A percentile compares a stretch with the other conserved stretches of the same genome.
phyloP scores from a whole-genome alignment of 2,888 invertebrate genomes.

The Candidula unifasciata region DNA sequence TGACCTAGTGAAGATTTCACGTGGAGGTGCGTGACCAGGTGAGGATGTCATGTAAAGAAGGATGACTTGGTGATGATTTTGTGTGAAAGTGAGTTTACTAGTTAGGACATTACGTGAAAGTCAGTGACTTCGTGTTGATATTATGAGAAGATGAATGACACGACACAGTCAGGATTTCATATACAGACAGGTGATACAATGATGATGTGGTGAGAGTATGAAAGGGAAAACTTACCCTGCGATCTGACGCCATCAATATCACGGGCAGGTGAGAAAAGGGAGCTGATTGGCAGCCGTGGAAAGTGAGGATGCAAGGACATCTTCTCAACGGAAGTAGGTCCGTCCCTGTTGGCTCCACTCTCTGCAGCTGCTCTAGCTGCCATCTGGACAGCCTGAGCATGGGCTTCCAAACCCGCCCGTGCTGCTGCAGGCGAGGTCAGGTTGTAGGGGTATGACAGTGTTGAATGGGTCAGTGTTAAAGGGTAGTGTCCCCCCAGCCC shows the following conservation, averaged over 20 bases:
- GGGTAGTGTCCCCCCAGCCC: conserved; percentile 55
- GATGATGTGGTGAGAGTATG: neutral
- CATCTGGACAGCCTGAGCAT: conserved; percentile 33
- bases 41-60: neutral
- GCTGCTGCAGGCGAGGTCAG: conserved; percentile 64
- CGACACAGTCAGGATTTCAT: neutral
- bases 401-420: conserved; percentile 43
- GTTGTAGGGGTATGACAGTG: conserved; percentile 72
- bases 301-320: conserved; percentile 36
- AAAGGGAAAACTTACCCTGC: conserved; percentile 55
- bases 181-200: neutral
- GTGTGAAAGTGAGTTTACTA: neutral
- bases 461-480: conserved; percentile 68
- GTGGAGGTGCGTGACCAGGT: too few relatives aligned
- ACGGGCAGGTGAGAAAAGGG: conserved; percentile 69
- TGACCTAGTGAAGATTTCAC: too few relatives aligned
- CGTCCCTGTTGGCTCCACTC: conserved; percentile 34
- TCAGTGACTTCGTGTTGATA: neutral
- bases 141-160: too few relatives aligned
- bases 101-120: neutral
- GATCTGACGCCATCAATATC: conserved; percentile 69
- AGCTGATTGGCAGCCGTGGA: conserved; percentile 60
- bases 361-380: conserved; percentile 40
- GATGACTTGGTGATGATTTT: neutral
- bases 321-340: conserved; percentile 27